phyloP scores from a whole-genome alignment of 2,113 vertebrate genomes.

The Geococcyx californianus region DNA sequence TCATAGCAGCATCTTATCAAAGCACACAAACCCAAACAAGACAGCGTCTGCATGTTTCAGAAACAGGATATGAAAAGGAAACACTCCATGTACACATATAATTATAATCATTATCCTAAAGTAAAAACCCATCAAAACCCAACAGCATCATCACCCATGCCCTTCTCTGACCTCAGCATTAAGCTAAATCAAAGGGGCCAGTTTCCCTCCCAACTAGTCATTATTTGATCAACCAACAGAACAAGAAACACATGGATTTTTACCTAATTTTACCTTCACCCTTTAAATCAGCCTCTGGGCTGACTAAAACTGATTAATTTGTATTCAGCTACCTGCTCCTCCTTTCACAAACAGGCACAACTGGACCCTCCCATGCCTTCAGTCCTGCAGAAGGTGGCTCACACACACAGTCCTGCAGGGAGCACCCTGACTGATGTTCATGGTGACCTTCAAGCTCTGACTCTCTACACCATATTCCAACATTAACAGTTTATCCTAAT shows the following conservation, averaged over 20 bases:
- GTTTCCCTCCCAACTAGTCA: neutral
- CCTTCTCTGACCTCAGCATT: neutral
- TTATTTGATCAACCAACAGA: neutral
- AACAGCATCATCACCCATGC: neutral
- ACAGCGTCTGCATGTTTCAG: neutral
- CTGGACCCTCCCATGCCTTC: too few relatives aligned
- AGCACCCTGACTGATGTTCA: rapidly evolving
- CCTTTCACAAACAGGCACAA: neutral
- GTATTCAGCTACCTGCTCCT: neutral
- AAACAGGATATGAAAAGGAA: neutral
- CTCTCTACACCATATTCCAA: rapidly evolving
- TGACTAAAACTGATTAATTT: neutral
- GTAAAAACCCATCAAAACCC: neutral
- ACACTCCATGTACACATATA: rapidly evolving
- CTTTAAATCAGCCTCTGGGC: neutral
- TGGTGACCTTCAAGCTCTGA: rapidly evolving
- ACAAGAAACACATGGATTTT: neutral
- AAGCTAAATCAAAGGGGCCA: neutral
- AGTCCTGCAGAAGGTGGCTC: too few relatives aligned
- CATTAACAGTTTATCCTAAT: rapidly evolving
- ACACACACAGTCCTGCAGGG: rapidly evolving
- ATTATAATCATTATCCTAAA: neutral
- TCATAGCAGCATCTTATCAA: neutral
- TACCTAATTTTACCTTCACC: neutral
- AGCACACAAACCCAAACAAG: neutral